A percentile compares a stretch with the other conserved stretches of the same genome.
Evolutionary conservation across 2,888 invertebrate species (phyloP).

Genomic region (Melikaiella ostensackeni): DNA sequence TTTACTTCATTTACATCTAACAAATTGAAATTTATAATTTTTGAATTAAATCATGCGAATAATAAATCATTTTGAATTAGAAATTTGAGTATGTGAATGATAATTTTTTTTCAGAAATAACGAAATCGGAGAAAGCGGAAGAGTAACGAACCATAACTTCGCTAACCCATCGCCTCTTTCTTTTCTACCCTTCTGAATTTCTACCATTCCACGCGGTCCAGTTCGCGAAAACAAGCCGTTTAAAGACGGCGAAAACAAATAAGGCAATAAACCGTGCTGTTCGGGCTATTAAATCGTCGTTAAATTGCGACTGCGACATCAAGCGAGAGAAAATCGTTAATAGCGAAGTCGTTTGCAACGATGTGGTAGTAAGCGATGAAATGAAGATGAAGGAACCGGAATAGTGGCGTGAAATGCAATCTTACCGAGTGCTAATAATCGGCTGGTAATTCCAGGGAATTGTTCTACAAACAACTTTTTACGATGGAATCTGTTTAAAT

Average conservation of each 20-base stretch:
- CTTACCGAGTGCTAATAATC: conserved; percentile 33
- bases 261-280: conserved; percentile 66
- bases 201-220: conserved; percentile 31
- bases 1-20: no score
- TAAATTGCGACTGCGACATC: conserved; percentile 52
- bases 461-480: not conserved
- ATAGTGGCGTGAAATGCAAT: conserved; percentile 22
- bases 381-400: conserved; percentile 47
- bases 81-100: not conserved
- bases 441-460: not conserved
- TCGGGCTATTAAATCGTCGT: conserved; percentile 61
- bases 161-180: not conserved
- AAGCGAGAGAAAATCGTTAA: conserved; percentile 56
- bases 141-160: conserved; percentile 31
- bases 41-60: no score
- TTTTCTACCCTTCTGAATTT: conserved; percentile 19
- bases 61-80: no score
- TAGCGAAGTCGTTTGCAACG: conserved; percentile 52
- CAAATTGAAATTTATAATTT: no score
- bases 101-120: not conserved
- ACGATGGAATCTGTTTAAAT: not conserved
- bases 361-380: conserved; percentile 48
- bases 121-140: conserved; percentile 20
- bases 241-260: conserved; percentile 65
- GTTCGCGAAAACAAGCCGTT: conserved; percentile 66